Evolutionary conservation across 2,888 invertebrate species (phyloP), one percentile per base, ranked within the genome.

Genomic region (Drosophila ustulata): DNA sequence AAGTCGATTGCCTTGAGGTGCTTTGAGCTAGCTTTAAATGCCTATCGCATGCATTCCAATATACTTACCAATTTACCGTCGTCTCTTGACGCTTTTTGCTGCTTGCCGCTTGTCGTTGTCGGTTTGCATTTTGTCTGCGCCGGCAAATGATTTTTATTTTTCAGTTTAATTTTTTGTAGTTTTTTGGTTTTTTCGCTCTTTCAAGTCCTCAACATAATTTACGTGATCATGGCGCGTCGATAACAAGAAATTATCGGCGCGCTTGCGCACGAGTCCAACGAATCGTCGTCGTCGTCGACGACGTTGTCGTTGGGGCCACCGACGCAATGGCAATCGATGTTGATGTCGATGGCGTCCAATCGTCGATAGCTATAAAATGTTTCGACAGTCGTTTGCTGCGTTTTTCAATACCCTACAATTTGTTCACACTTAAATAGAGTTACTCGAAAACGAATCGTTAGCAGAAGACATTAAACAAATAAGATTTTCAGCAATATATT

Each of bases 201-300:
- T 73, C 66, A 73, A 71, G 78, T 87, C 84, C 85, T 84, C 84
- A 81, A 90, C 87, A 90, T 87, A 90, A 87, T 87, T 87, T 87
- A 87, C 89, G 85, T 89, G 87, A 87, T 87, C 87, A 90, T 80
- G 82, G 81, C 82, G 82, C 89, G 82, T 73, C 90, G 87, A 90
- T 87, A 87, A 78, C 89, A 81, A 89, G 90, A 89, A 90, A 90
- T 87, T 90, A 87, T 90, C 90, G 75, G 66, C 63, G 89, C 84
- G 82, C 85, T 74, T 76, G 88, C 80, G 84, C 71, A 75, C 84
- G 83, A 79, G 78, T 79, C 65, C 39, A 45, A 59, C 66, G 61
- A 68, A 23, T 39, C 59, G 63, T 28, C 78, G 68, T 39, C 61
- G 53, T n/a, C 46, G 67, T 9, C 34, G 58, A 18, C 4, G 51